A percentile compares a stretch with the other conserved stretches of the same genome.
These are phyloP conservation scores for Semicossyphus pulcher DNA, from an alignment of 2,113 vertebrate species.

Conservation along the genomic window DNA sequence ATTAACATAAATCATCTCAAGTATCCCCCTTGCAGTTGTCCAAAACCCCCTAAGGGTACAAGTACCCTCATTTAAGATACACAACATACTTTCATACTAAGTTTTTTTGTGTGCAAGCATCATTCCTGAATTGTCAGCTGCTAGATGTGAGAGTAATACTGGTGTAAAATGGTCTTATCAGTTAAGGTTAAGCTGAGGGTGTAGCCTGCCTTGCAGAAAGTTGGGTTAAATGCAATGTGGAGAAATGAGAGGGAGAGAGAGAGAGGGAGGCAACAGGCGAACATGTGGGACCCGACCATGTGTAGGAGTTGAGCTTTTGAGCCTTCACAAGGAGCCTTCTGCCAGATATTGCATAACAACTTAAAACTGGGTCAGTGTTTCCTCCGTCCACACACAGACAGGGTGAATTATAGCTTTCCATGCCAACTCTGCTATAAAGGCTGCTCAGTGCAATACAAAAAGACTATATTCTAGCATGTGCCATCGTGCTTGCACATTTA, in stretches of 20 bases:
- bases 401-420: slow-evolving; percentile 27
- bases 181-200: slow-evolving; percentile 21
- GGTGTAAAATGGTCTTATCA: too few relatives aligned
- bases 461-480: background rate
- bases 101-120: too few relatives aligned
- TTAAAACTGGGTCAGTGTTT: slow-evolving; percentile 67
- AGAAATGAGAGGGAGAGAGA: background rate
- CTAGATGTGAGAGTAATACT: too few relatives aligned
- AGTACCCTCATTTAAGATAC: too few relatives aligned
- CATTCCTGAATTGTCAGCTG: background rate
- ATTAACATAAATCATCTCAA: too few relatives aligned
- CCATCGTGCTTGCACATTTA: background rate
- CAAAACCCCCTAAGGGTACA: too few relatives aligned
- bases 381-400: slow-evolving; percentile 32
- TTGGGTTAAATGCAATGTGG: background rate
- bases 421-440: slow-evolving; percentile 12
- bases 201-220: background rate
- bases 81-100: too few relatives aligned
- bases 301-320: slow-evolving; percentile 52
- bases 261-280: background rate
- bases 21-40: too few relatives aligned
- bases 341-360: slow-evolving; percentile 73
- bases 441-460: slow-evolving; percentile 6
- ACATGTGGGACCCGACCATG: slow-evolving; percentile 17
- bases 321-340: slow-evolving; percentile 52